Percentiles rank a stretch among this genome's conserved stretches.
Conservation (phyloP, 2,888 invertebrate genomes). For the Ormyrus rosae region DNA sequence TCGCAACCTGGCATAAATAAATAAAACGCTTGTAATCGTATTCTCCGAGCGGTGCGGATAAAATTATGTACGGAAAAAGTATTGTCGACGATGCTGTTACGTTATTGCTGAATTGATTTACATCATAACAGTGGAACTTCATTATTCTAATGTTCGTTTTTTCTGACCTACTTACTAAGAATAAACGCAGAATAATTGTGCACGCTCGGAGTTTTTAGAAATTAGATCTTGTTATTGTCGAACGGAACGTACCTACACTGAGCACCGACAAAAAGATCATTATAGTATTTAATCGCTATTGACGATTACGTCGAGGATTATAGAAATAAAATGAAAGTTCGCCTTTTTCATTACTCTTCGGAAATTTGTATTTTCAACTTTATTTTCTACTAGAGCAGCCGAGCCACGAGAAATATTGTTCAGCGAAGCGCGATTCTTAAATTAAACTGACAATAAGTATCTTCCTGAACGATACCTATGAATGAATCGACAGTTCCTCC, state of each 20-base stretch:
- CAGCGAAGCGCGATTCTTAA: too few relatives aligned
- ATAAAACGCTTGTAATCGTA: constrained; percentile 8
- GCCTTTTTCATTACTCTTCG: too few relatives aligned
- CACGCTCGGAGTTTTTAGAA: constrained; percentile 43
- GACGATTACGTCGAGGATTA: too few relatives aligned
- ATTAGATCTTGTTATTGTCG: constrained; percentile 25
- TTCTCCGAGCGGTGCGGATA: background rate
- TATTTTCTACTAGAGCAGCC: too few relatives aligned
- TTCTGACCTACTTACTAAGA: constrained; percentile 54
- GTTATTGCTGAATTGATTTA: constrained; percentile 50
- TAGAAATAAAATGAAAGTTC: too few relatives aligned
- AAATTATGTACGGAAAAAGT: constrained; percentile 30
- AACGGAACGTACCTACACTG: background rate
- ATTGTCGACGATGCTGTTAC: constrained; percentile 32
- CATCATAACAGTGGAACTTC: constrained; percentile 50
- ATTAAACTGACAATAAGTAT: too few relatives aligned
- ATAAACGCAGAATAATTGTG: constrained; percentile 48
- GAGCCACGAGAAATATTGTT: too few relatives aligned
- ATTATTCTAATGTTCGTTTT: constrained; percentile 48
- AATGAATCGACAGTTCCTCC: too few relatives aligned
- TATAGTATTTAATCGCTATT: background rate
- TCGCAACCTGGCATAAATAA: background rate
- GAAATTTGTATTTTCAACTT: too few relatives aligned
- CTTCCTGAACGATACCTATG: too few relatives aligned
- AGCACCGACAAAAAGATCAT: constrained; percentile 1